Evolutionary conservation across 2,113 vertebrate species (phyloP).

Genomic region (Mandrillus leucophaeus): DNA sequence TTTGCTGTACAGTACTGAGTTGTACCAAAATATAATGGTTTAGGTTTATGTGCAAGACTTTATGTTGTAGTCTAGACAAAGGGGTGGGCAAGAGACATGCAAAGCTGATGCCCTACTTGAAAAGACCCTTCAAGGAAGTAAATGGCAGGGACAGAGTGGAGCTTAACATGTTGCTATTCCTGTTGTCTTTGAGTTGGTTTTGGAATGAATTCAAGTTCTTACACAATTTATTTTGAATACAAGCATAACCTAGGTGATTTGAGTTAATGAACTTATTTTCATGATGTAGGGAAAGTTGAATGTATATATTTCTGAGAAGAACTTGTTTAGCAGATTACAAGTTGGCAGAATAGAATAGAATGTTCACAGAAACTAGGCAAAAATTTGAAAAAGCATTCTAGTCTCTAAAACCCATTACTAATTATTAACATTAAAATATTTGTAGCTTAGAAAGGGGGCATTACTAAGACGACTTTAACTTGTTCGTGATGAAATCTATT

Average conservation of each 20-base stretch:
- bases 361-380: conserved; percentile 61
- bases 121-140: not conserved
- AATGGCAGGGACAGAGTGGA: not conserved
- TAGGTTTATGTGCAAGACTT: not conserved
- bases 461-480: conserved; percentile 71
- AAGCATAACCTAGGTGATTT: conserved; percentile 50
- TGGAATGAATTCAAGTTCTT: conserved; percentile 12
- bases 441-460: conserved; percentile 73
- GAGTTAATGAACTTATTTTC: conserved; percentile 71
- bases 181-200: conserved; percentile 35
- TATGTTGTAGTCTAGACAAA: not conserved
- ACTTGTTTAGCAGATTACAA: conserved; percentile 58
- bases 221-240: conserved; percentile 37
- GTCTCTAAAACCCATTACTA: conserved; percentile 68
- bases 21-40: not conserved
- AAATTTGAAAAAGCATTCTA: conserved; percentile 57
- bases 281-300: conserved; percentile 51
- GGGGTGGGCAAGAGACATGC: not conserved
- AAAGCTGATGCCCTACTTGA: not conserved
- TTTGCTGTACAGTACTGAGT: not conserved
- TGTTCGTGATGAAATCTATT: conserved; percentile 78
- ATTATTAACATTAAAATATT: conserved; percentile 72
- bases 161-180: not conserved
- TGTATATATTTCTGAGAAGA: conserved; percentile 74
- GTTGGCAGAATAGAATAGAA: conserved; percentile 70